Evolutionary conservation across 2,797 vertebrate genomes (phyloP), one percentile per base, ranked within the genome.

Genomic region (Austrolebias charrua): DNA sequence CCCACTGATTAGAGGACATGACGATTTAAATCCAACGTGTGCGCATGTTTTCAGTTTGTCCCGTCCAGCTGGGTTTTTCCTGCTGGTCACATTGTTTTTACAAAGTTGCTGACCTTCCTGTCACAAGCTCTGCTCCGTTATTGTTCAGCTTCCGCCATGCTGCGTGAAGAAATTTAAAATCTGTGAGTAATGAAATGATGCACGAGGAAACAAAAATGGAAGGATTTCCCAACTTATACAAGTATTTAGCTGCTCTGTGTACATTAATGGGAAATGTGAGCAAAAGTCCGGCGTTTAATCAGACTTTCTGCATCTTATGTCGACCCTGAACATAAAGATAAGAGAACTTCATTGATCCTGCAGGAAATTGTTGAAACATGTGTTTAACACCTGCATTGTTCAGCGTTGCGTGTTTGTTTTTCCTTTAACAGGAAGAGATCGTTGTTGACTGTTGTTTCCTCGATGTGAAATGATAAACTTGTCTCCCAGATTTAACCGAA

Each of bases 381-480:
- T 76, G 62, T 62, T 53, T 76, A 63, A 60, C 67, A 42, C 53
- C 62, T 16, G 51, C 38, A 69, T 63, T 83, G 64, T 79, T 69
- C 18, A 7, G 44, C 0, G 0, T 20, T 44, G 44, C 11, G 24
- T 60, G 57, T 43, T 53, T 58, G 60, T 74, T 61, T 50, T 19
- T 49, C 76, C 62, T 84, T 68, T 65, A 12, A 53, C 70, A 79
- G 86, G 85, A 86, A 81, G 63, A 42, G 69, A 9, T 86, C 75
- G 80, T 85, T 84, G 83, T 84, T 75, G 3, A 42, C 43, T 16
- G 57, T 18, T 38, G 54, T 69, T 82, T 86, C 53, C 52, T 52
- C 43, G 2, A 46, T 28, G 38, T 64, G n/a, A 59, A 48, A 56
- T 7, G 24, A 52, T 47, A 63, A 69, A 69, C 43, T 60, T 24